Conservation (phyloP, 2,797 vertebrate genomes). For the Gymnoscopelus microlampas region DNA sequence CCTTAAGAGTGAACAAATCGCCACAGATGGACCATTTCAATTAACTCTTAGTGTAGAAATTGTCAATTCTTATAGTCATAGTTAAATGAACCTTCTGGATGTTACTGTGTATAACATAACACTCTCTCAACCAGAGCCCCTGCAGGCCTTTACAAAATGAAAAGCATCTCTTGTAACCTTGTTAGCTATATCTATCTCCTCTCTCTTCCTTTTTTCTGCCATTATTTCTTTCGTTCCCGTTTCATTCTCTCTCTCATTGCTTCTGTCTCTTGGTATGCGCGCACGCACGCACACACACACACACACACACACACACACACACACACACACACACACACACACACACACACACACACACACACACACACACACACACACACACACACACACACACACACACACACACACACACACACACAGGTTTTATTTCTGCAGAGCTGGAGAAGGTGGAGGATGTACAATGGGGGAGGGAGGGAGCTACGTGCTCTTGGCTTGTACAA, state of each 20-base stretch:
- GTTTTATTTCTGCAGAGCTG: constrained; percentile 65
- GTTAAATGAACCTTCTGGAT: constrained; percentile 1
- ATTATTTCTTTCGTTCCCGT: constrained; percentile 66
- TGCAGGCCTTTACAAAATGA: constrained; percentile 80
- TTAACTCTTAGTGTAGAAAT: too few species aligned
- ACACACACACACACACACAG: constrained; percentile 71
- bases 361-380: too few species aligned
- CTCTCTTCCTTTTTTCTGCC: constrained; percentile 68
- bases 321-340: too few species aligned
- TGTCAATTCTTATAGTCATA: too few species aligned
- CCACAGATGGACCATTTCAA: too few species aligned
- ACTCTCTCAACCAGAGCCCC: constrained; percentile 77
- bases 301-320: too few species aligned
- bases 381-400: too few species aligned
- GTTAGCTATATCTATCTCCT: constrained; percentile 75
- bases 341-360: too few species aligned
- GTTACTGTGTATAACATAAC: constrained; percentile 64
- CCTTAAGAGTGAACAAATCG: too few species aligned
- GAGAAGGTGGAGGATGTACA: constrained; percentile 61
- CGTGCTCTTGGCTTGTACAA: constrained; percentile 49
- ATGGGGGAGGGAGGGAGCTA: constrained; percentile 43
- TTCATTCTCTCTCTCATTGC: constrained; percentile 38
- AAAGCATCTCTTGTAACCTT: constrained; percentile 80
- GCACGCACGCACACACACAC: too few species aligned
- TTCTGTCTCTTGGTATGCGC: constrained; percentile 46